Evolutionary conservation across 2,888 invertebrate genomes (phyloP), one percentile per base, ranked within the genome.

Genomic region (Pegoplata infirma): DNA sequence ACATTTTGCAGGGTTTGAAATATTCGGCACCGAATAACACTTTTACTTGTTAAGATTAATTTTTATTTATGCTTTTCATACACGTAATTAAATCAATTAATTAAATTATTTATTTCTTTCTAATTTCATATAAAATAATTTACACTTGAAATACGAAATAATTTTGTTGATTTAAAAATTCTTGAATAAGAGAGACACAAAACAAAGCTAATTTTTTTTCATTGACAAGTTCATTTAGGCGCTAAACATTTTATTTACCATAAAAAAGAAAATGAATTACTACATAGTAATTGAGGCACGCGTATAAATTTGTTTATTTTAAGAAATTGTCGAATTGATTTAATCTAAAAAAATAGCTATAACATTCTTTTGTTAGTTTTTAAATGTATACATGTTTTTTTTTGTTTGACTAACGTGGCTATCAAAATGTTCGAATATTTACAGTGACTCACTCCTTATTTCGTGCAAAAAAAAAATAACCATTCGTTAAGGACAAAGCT

Each of bases 151-250:
- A 14, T 25, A 10, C n/a, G 23, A 36, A n/a, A 19, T 25, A 21
- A 17, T 1, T 44, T 28, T 67, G 23, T 76, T 51, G 17, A 16
- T 63, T 63, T 49, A 16, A n/a, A 75, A 61, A 73, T 74, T 76
- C 76, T 71, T 76, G 71, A 64, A 58, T 40, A 28, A 12, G 17
- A 69, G 76, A 56, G 63, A 64, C 46, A 12, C 14, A 25, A 61
- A 63, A 21, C 1, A 51, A 68, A 55, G 51, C 55, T 25, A 58
- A 21, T 17, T 64, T n/a, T 46, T 59, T 64, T 71, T 36, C 53
- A 59, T 61, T 66, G 59, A 53, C 59, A 66, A 72, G 71, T 61
- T 71, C 66, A 55, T 28, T 59, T n/a, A 53, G 66, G 71, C 76
- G 76, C 76, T 76, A 59, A 76, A 53, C 32, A 12, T 59, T 23